Evolutionary conservation across 2,797 vertebrate genomes (phyloP), one percentile per base, ranked within the genome.

Genomic region (Pseudochaenichthys georgianus): DNA sequence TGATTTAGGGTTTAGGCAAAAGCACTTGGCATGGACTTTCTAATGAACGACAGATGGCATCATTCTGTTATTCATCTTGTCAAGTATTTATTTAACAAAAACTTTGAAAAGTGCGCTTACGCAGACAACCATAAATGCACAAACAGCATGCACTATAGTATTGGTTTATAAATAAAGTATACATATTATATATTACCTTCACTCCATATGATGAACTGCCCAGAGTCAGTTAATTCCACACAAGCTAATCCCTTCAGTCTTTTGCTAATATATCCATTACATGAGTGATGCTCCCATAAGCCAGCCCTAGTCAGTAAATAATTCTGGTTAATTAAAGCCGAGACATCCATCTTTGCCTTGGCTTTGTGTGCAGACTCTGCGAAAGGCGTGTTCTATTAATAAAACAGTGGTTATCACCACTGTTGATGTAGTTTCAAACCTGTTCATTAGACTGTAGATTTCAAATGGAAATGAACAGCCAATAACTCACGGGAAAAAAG

Each of bases 191-290:
- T 79, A 70, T 70, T 70, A 75, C 60, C 71, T 68, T 74, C 77
- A 82, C 31, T 82, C 63, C 62, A 70, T 79, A 67, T 87, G 88
- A 93, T 92, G 69, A 81, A 93, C 87, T 92, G 74, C 84, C 79
- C 91, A 73, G 83, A 92, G 87, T 92, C 86, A 88, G 83, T 88
- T 93, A 91, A 91, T 89, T 89, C 88, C 83, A 78, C 88, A 88
- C 61, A 81, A 83, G 78, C 88, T 93, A 94, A 93, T 93, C 91
- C 90, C 84, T 88, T 87, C 89, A 91, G 91, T 92, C 88, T 88
- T 90, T 87, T 82, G 80, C 91, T 94, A 94, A 95, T 94, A 94
- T 93, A 94, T 93, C 93, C 89, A 94, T 94, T 94, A 94, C 92
- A 93, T 93, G 93, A 95, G 82, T 91, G 91, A 94, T 92, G 92